Base-by-base conservation (phyloP, 2,113 vertebrate genomes). In the Lethenteron reissneri region DNA sequence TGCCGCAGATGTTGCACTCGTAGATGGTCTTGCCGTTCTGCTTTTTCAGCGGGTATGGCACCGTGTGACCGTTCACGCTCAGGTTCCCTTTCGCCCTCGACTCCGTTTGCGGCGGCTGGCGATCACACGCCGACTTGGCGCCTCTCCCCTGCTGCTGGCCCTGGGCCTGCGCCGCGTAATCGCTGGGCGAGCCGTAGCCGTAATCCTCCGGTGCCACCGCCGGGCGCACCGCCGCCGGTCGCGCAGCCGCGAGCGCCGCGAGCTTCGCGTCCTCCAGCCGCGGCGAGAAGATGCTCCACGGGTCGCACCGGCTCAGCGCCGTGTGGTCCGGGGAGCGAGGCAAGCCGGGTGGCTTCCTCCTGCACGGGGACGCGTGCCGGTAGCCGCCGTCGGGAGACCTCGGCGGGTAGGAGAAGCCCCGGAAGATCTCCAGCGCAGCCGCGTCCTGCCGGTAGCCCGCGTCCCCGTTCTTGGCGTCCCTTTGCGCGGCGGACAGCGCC, bases 11-110 rank as follows among this genome's bases (percentile, higher is more conserved):
- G 21, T 84, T 85, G 76, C 89, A 90, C 70, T 89, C 78, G 1
- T 91, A 91, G 58, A 85, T 84, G 79, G 83, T 86, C 75, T 83
- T 87, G 57, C 85, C 83, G 0, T 85, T 86, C 74, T 86, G 81
- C 75, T 84, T 90, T 77, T 83, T 86, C 75, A 85, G 80, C 0
- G 83, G 84, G 73, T 85, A 88, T 1, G 87, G 82, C 58, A 85
- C 78, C 1, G 81, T 17, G 64, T 17, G 64, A 21, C 64, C n/a
- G 64, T 68, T 68, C n/a, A n/a, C 64, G 21, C 9, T 25, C n/a
- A 8, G 8, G 25, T 25, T n/a, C 10, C 64, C 25, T n/a, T n/a
- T 17, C 11, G n/a, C 25, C n/a, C 64, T 68, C 25, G n/a, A n/a
- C n/a, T 10, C 11, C 64, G 11, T 3, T 11, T 11, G 11, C 64